These are phyloP conservation scores for Trissoscelio sp. DNA, from an alignment of 2,888 invertebrate species.

Conservation along the genomic window DNA sequence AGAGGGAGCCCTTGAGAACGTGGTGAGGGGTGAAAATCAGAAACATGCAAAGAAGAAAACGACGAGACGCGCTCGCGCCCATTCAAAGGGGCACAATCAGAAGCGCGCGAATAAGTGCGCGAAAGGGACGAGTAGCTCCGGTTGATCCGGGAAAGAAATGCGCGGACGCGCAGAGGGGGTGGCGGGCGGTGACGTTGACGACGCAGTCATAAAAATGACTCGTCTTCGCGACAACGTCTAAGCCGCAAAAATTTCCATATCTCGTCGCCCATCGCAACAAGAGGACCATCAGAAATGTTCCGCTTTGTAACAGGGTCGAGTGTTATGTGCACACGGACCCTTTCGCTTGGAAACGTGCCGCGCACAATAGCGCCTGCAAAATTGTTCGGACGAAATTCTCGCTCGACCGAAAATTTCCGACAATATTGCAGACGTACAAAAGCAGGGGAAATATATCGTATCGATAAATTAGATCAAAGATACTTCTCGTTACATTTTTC, in stretches of 20 bases:
- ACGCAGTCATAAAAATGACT: slow-evolving; percentile 68
- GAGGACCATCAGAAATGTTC: slow-evolving; percentile 68
- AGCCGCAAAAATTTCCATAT: slow-evolving; percentile 70
- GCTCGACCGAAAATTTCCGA: slow-evolving; percentile 57
- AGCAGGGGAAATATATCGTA: slow-evolving; percentile 37
- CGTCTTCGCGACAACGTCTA: slow-evolving; percentile 61
- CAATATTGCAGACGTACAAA: slow-evolving; percentile 59
- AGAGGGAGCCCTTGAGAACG: slow-evolving; percentile 29
- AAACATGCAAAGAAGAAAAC: slow-evolving; percentile 62
- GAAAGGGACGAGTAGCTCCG: slow-evolving; percentile 13
- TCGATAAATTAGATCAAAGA: slow-evolving; percentile 55
- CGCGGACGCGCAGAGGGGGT: background rate
- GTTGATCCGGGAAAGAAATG: slow-evolving; percentile 45
- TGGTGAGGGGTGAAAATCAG: slow-evolving; percentile 35
- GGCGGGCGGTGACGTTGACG: slow-evolving; percentile 38
- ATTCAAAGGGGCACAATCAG: slow-evolving; percentile 62
- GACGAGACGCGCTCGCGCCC: slow-evolving; percentile 31
- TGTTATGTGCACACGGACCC: slow-evolving; percentile 62
- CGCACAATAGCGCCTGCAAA: slow-evolving; percentile 63
- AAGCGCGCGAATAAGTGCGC: slow-evolving; percentile 48
- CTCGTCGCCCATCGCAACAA: slow-evolving; percentile 68
- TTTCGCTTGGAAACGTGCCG: slow-evolving; percentile 62
- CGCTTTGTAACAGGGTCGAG: slow-evolving; percentile 69
- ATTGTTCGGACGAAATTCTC: slow-evolving; percentile 64
- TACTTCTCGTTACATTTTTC: background rate